These are phyloP conservation scores for Yoshiicerus persimilis DNA, from an alignment of 1,140 invertebrate genomes.

Conservation along the genomic window DNA sequence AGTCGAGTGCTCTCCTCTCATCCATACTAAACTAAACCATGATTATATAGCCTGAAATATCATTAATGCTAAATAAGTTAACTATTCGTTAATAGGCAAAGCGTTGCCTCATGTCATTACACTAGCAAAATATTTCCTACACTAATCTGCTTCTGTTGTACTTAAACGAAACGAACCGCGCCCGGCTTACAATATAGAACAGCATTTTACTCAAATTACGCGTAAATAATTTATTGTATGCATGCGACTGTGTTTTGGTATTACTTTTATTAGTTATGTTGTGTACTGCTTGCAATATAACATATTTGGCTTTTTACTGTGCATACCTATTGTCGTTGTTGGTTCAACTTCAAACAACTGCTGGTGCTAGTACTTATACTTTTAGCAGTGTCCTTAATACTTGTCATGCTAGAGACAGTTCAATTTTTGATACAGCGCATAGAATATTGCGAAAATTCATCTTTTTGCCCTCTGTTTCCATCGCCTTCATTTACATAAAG, in stretches of 20 bases:
- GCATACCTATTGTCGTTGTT: background rate
- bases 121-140: background rate
- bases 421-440: background rate
- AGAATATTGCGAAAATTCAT: background rate
- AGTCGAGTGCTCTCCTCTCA: background rate
- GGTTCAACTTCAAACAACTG: background rate
- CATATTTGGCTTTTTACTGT: background rate
- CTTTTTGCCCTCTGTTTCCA: background rate
- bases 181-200: background rate
- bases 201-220: background rate
- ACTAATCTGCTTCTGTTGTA: background rate
- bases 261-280: background rate
- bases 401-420: background rate
- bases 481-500: background rate
- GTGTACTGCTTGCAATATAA: background rate
- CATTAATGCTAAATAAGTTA: background rate
- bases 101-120: background rate
- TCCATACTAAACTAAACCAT: background rate
- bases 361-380: background rate
- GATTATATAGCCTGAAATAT: background rate
- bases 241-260: background rate
- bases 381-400: background rate
- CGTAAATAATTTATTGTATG: slow-evolving; percentile 5
- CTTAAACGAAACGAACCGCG: background rate
- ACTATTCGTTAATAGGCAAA: background rate